Evolutionary conservation across 2,113 vertebrate genomes (phyloP).

Genomic region (Tautogolabrus adspersus): DNA sequence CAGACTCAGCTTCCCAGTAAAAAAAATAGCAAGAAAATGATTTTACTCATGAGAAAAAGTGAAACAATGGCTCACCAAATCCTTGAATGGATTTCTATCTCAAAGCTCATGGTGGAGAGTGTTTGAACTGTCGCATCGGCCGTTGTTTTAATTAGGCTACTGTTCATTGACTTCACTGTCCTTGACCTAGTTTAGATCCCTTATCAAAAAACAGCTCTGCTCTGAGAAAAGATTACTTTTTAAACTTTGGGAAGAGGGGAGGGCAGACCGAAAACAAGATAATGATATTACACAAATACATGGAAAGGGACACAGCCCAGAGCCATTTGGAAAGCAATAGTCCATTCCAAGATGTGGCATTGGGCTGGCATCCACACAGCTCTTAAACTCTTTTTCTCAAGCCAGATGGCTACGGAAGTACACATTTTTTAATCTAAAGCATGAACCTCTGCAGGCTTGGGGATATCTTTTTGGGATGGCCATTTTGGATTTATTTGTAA

Average conservation of each 20-base stretch:
- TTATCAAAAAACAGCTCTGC: constrained; percentile 81
- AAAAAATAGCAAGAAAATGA: constrained; percentile 73
- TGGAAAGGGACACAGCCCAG: constrained; percentile 80
- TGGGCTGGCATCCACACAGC: constrained; percentile 85
- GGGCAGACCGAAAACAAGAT: constrained; percentile 73
- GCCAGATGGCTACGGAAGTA: constrained; percentile 90
- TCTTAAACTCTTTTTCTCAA: constrained; percentile 86
- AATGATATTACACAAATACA: constrained; percentile 79
- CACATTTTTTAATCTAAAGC: constrained; percentile 90
- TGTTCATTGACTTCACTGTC: constrained; percentile 81
- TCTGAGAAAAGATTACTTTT: constrained; percentile 82
- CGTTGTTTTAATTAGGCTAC: constrained; percentile 78
- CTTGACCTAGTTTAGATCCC: constrained; percentile 86
- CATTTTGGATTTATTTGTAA: constrained; percentile 79
- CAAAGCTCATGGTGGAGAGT: constrained; percentile 70
- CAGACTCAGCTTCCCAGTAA: constrained; percentile 69
- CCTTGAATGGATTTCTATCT: constrained; percentile 83
- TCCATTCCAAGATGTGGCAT: constrained; percentile 90
- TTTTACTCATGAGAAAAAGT: constrained; percentile 76
- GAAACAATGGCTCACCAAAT: constrained; percentile 83
- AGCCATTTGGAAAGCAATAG: constrained; percentile 88
- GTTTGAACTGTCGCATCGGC: constrained; percentile 71
- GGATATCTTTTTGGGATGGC: constrained; percentile 80
- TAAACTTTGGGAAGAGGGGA: constrained; percentile 75
- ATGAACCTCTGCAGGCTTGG: constrained; percentile 83